A percentile compares a stretch with the other conserved stretches of the same genome.
phyloP scores from a whole-genome alignment of 2,888 invertebrate genomes.

The Penaeus monodon region DNA sequence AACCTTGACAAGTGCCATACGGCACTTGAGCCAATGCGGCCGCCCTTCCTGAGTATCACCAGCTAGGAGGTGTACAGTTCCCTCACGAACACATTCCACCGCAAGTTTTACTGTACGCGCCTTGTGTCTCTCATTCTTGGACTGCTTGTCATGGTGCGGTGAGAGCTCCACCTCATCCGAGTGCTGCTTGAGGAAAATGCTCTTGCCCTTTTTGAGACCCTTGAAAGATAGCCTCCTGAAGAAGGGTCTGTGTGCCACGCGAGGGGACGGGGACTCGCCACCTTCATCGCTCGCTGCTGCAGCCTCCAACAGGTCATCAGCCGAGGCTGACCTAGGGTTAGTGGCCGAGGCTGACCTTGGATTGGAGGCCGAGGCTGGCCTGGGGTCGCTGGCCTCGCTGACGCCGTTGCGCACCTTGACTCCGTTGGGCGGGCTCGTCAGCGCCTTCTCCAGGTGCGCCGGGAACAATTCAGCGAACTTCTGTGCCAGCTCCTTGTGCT shows the following conservation, averaged over 20 bases:
- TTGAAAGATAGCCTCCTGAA: conserved; percentile 83
- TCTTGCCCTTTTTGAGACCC: conserved; percentile 84
- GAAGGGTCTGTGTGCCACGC: conserved; percentile 63
- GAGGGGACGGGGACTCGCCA: conserved; percentile 59
- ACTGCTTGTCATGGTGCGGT: conserved; percentile 66
- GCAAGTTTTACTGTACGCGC: conserved; percentile 91
- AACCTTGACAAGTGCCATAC: conserved; percentile 90
- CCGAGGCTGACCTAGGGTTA: conserved; percentile 64
- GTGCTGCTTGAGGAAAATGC: conserved; percentile 86
- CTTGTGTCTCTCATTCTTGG: conserved; percentile 76
- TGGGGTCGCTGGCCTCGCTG: conserved; percentile 34
- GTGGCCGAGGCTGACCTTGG: conserved; percentile 65
- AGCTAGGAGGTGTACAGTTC: conserved; percentile 90
- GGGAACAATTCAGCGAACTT: conserved; percentile 60
- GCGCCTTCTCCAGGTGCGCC: conserved; percentile 49
- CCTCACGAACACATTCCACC: conserved; percentile 93
- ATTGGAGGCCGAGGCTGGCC: conserved; percentile 12
- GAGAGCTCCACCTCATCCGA: conserved; percentile 85
- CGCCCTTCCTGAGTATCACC: conserved; percentile 91
- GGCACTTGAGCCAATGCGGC: conserved; percentile 94
- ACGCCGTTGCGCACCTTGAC: conserved; percentile 65
- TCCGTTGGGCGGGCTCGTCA: conserved; percentile 52
- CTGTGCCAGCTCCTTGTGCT: conserved; percentile 50
- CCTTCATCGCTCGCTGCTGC: conserved; percentile 62
- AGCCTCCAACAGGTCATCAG: conserved; percentile 58